Base-by-base conservation (phyloP, 2,888 invertebrate species). In the Frankliniella fusca region DNA sequence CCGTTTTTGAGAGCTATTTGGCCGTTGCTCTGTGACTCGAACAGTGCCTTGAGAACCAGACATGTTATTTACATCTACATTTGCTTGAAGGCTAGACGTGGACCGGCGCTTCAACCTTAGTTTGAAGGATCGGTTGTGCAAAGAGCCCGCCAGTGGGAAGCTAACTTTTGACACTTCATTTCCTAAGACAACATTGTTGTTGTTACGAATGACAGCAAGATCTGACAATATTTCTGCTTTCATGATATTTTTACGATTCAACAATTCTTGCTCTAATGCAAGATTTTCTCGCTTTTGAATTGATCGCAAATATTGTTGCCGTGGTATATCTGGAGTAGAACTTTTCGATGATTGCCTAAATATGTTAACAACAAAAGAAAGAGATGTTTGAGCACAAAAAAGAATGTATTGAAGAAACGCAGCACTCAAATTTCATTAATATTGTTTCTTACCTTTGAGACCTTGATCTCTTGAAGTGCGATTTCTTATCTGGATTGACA, bases 161-260 rank as follows among this genome's bases (percentile, higher is more conserved):
- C 5, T 38, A 38, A 27, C 70, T 76, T 76, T 76, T 23, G 70
- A 23, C 23, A 76, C 27, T 27, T 76, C 70, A 10, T 76, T 27
- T 12, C 70, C 70, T 76, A 76, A 76, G 23, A 76, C 70, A 9
- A 76, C 27, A 76, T 76, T 76, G 27, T 76, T 76, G 12, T 76
- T 76, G 70, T 76, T 76, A 27, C 70, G 70, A 76, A 76, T 76
- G 8, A 76, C 70, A 9, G 70, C 70, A 27, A 76, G 27, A 23
- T 76, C 70, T 27, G 70, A 27, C 10, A 76, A 76, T 76, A 76
- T 76, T 23, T 76, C 70, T 76, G 70, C 70, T 76, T 76, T 76
- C 70, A 76, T 76, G 1, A 76, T 11, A 27, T 76, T 76, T 27
- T 76, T 76, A 23, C 70, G 70, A 12, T 76, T 27, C 27, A 76